Conservation (phyloP, 2,113 vertebrate genomes). For the Vulpes vulpes region DNA sequence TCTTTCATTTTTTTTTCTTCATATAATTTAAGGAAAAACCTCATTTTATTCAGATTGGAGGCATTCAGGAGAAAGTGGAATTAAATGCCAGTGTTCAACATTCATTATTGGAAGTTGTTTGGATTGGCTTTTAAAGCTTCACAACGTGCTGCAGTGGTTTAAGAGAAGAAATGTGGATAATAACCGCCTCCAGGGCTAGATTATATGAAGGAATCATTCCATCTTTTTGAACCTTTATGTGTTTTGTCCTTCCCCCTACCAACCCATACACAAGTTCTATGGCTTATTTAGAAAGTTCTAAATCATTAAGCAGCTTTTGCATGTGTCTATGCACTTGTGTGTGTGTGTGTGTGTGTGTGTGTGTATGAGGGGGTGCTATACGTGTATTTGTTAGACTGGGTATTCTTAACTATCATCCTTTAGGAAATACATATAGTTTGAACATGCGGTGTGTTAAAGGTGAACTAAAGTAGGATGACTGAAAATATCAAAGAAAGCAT, state of each 20-base stretch:
- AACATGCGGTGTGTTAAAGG: background rate
- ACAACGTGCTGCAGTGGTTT: background rate
- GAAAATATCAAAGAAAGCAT: background rate
- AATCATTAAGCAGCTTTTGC: background rate
- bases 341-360: fast-evolving
- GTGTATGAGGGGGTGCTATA: too few relatives aligned
- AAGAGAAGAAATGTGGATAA: background rate
- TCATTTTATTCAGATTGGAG: background rate
- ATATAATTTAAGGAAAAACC: background rate
- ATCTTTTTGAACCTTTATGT: background rate
- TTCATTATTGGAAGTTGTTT: background rate
- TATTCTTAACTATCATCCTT: background rate
- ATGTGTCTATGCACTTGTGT: background rate
- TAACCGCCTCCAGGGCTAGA: background rate
- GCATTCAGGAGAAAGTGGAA: background rate
- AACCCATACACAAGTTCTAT: background rate
- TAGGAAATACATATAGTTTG: background rate
- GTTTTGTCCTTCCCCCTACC: background rate
- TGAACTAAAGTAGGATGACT: background rate
- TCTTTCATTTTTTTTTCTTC: background rate
- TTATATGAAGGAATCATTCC: background rate
- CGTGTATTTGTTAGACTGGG: background rate
- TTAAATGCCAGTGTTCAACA: background rate
- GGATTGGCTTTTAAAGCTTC: background rate
- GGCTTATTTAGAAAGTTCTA: slow-evolving; percentile 13